A percentile compares a stretch with the other conserved stretches of the same genome.
phyloP scores from a whole-genome alignment of 2,888 invertebrate genomes.

The Cryptus armator region DNA sequence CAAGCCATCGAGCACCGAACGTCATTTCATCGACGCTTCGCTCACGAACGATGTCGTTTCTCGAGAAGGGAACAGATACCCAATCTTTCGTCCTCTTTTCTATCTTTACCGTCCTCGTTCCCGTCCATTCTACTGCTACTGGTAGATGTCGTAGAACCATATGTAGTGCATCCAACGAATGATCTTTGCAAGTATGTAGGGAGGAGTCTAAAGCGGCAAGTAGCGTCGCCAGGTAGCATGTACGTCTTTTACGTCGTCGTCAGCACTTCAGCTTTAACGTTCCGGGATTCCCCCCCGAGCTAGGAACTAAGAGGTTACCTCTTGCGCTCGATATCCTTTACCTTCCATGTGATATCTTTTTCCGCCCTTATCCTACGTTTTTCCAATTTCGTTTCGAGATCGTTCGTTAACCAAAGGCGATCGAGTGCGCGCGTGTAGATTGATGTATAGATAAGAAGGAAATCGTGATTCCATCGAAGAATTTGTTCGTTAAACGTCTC shows the following conservation, averaged over 20 bases:
- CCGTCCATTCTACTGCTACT: slow-evolving; percentile 1
- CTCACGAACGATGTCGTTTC: slow-evolving; percentile 55
- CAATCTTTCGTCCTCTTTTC: slow-evolving; percentile 24
- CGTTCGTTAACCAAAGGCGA: not conserved
- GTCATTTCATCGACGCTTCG: slow-evolving; percentile 67
- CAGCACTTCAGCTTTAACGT: slow-evolving; percentile 69
- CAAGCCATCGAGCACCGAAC: slow-evolving; percentile 69
- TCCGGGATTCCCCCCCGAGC: slow-evolving; percentile 43
- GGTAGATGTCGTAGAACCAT: slow-evolving; percentile 11
- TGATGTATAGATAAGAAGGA: slow-evolving; percentile 20
- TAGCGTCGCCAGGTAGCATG: not conserved
- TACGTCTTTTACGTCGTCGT: slow-evolving; percentile 61
- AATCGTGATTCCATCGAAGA: slow-evolving; percentile 39
- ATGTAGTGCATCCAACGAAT: slow-evolving; percentile 5
- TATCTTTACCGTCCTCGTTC: slow-evolving; percentile 12
- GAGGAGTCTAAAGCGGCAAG: not conserved
- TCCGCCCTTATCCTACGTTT: not conserved
- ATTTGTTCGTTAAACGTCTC: slow-evolving; percentile 43
- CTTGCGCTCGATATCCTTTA: slow-evolving; percentile 10
- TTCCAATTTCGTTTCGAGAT: not conserved
- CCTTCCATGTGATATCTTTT: slow-evolving; percentile 7
- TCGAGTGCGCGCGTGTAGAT: not conserved
- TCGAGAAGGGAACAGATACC: slow-evolving; percentile 23
- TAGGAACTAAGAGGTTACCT: slow-evolving; percentile 7
- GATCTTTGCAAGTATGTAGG: slow-evolving; percentile 47